Evolutionary conservation across 2,888 invertebrate species (phyloP).

Genomic region (Clanis bilineata): DNA sequence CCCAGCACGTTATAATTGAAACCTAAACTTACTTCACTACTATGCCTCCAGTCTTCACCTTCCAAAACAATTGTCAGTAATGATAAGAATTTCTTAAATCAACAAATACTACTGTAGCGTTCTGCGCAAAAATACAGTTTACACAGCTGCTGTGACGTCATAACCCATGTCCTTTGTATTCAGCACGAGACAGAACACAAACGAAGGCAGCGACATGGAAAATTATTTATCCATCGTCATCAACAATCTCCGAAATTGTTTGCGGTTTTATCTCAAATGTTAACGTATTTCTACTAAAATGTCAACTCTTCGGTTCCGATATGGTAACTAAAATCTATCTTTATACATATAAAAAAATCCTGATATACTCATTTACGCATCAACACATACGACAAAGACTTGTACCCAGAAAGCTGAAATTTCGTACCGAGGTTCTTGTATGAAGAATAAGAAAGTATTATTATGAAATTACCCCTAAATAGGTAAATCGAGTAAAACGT

Average conservation of each 20-base stretch:
- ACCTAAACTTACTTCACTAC: neutral
- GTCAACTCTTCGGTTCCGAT: too few species aligned
- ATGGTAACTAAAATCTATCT: too few species aligned
- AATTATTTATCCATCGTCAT: too few species aligned
- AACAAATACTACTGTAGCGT: conserved; percentile 33
- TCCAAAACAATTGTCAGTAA: conserved; percentile 1
- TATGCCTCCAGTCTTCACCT: neutral
- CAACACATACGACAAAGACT: too few species aligned
- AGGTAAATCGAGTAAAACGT: too few species aligned
- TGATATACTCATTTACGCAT: too few species aligned
- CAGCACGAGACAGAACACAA: neutral
- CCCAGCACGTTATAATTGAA: neutral
- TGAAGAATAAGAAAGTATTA: too few species aligned
- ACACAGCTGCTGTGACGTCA: conserved; percentile 53
- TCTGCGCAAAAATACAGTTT: conserved; percentile 44
- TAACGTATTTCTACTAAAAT: too few species aligned
- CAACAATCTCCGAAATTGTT: neutral
- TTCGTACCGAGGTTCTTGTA: too few species aligned
- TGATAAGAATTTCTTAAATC: conserved; percentile 29
- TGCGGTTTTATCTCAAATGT: neutral
- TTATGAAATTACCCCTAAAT: too few species aligned
- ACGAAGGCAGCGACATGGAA: neutral
- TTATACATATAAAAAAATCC: too few species aligned
- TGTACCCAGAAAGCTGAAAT: too few species aligned
- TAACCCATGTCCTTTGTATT: neutral